Percentiles rank a stretch among this genome's conserved stretches.
phyloP scores from a whole-genome alignment of 53 echinoderm and acorn worm species.

The Apostichopus leukothele region DNA sequence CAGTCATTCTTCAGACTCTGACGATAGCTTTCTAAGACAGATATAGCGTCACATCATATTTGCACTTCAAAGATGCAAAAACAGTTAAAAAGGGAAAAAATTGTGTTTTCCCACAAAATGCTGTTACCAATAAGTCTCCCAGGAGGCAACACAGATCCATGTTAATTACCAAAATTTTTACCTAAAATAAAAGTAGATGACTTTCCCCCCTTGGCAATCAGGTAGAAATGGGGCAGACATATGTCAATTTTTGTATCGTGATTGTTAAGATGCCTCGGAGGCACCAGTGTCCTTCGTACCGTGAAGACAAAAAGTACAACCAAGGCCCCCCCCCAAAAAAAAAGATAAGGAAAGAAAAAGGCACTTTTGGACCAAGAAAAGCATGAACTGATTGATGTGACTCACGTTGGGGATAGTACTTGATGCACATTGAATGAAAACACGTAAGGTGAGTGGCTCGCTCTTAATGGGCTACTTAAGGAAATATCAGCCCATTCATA shows the following conservation, averaged over 20 bases:
- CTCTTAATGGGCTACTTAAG: slow-evolving; percentile 36
- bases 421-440: not conserved
- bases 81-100: not conserved
- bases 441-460: not conserved
- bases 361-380: not conserved
- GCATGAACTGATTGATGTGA: slow-evolving; percentile 22
- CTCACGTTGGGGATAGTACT: slow-evolving; percentile 45
- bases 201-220: slow-evolving; percentile 15
- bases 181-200: not conserved
- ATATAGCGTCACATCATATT: not conserved
- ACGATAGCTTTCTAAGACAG: not conserved
- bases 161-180: slow-evolving; percentile 46
- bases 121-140: slow-evolving; percentile 32
- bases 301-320: slow-evolving; percentile 34
- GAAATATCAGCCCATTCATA: slow-evolving; percentile 39
- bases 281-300: slow-evolving; percentile 37
- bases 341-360: not conserved
- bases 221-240: slow-evolving; percentile 45
- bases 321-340: not conserved
- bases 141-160: slow-evolving; percentile 43
- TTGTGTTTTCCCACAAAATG: not conserved
- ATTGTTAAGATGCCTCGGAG: slow-evolving; percentile 25
- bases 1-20: not conserved
- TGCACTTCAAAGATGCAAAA: slow-evolving; percentile 2
- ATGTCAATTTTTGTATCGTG: slow-evolving; percentile 26